Evolutionary conservation across 2,113 vertebrate species (phyloP).

Genomic region (Drymodes brunneopygia): DNA sequence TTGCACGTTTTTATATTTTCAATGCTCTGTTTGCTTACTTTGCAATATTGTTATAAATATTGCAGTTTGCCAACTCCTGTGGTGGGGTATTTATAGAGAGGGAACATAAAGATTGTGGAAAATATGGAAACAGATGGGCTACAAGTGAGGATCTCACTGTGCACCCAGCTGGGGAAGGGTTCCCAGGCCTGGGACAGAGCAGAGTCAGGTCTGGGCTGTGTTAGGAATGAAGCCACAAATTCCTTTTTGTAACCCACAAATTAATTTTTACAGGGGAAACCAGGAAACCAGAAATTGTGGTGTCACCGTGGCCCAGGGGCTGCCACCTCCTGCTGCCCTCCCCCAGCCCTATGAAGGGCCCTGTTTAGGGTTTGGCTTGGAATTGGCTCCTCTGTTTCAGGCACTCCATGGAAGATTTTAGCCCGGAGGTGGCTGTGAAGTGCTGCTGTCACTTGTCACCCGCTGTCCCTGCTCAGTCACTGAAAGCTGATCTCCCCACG

Average conservation of each 20-base stretch:
- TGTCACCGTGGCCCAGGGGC: rapidly evolving
- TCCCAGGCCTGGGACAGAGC: background rate
- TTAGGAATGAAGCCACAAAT: background rate
- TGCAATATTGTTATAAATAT: background rate
- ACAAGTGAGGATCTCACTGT: background rate
- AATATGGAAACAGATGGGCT: background rate
- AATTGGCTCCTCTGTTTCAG: background rate
- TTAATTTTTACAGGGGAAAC: background rate
- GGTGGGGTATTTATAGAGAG: background rate
- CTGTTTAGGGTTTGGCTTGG: rapidly evolving
- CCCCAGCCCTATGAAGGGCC: background rate
- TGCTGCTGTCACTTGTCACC: background rate
- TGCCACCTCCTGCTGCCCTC: background rate
- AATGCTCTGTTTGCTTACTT: constrained; percentile 25
- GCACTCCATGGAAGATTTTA: background rate
- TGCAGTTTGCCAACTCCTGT: background rate
- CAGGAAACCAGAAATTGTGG: background rate
- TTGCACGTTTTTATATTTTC: background rate
- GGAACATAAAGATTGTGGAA: background rate
- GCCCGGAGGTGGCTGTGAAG: background rate
- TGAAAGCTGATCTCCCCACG: background rate
- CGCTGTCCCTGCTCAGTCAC: rapidly evolving
- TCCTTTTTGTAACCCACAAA: background rate
- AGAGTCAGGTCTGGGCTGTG: background rate
- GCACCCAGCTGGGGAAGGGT: background rate